These are phyloP conservation scores for Echeneis naucrates DNA, from an alignment of 2,797 vertebrate species.

Conservation along the genomic window DNA sequence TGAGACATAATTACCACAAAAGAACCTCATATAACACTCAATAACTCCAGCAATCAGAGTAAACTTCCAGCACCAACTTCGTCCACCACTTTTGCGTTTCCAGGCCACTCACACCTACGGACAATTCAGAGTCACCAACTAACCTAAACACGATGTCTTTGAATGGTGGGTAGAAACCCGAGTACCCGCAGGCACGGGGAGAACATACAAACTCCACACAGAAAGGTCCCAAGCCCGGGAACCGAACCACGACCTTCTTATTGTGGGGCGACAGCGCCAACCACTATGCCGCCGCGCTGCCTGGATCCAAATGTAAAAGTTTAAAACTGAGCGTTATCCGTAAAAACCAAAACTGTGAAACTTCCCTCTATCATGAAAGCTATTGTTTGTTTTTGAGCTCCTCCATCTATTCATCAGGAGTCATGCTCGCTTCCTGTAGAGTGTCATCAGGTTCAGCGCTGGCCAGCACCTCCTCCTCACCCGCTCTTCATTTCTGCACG, in stretches of 20 bases:
- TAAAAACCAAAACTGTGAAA: constrained; percentile 4
- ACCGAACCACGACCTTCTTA: no score
- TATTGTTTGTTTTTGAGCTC: constrained; percentile 1
- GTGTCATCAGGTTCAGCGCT: constrained; percentile 42
- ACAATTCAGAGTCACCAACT: no score
- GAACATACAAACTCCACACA: no score
- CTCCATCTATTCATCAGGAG: constrained; percentile 15
- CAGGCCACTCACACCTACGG: no score
- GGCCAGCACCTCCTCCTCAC: constrained; percentile 47
- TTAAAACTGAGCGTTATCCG: constrained; percentile 6
- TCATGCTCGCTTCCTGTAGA: constrained; percentile 25
- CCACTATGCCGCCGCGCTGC: no score
- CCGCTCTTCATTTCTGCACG: constrained; percentile 45
- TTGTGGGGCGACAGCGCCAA: no score
- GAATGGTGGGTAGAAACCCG: no score
- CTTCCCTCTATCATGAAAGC: constrained; percentile 5
- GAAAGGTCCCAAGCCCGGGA: no score
- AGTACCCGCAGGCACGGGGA: no score
- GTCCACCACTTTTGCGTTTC: no score
- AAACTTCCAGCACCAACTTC: not conserved
- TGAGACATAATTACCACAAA: not conserved
- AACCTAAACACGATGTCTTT: no score
- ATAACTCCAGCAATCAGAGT: not conserved
- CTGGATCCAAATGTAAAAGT: no score
- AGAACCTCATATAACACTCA: not conserved